These are phyloP conservation scores for Rousettus leschenaultii DNA, from an alignment of 2,113 vertebrate species.

Conservation along the genomic window DNA sequence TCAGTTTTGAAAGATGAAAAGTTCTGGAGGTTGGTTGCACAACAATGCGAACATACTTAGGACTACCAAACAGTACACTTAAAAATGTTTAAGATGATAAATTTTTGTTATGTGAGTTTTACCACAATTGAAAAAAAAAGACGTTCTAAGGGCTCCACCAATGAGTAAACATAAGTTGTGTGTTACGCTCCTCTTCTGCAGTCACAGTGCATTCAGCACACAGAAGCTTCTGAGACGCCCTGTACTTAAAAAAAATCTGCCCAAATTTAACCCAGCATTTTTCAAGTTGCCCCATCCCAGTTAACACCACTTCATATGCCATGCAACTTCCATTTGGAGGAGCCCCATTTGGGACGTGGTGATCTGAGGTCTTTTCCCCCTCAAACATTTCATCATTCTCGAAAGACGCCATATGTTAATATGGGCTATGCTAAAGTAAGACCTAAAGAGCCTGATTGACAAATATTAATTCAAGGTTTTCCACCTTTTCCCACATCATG, in stretches of 20 bases:
- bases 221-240: not conserved
- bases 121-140: not conserved
- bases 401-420: not conserved
- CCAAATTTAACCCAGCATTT: not conserved
- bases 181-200: not conserved
- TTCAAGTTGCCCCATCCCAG: not conserved
- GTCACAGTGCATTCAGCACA: not conserved
- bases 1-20: constrained; percentile 31
- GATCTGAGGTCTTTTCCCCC: not conserved
- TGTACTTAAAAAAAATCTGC: not conserved
- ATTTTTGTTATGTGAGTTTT: not conserved
- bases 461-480: not conserved
- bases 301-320: not conserved
- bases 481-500: not conserved
- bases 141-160: not conserved
- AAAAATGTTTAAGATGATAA: not conserved
- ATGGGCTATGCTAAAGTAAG: not conserved
- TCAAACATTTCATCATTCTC: not conserved
- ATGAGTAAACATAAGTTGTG: not conserved
- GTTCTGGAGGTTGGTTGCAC: not conserved
- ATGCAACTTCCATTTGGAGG: not conserved
- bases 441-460: not conserved
- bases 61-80: not conserved
- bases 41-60: not conserved
- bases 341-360: not conserved